These are phyloP conservation scores for Calameuta filiformis DNA, from an alignment of 2,888 invertebrate species.

Conservation along the genomic window DNA sequence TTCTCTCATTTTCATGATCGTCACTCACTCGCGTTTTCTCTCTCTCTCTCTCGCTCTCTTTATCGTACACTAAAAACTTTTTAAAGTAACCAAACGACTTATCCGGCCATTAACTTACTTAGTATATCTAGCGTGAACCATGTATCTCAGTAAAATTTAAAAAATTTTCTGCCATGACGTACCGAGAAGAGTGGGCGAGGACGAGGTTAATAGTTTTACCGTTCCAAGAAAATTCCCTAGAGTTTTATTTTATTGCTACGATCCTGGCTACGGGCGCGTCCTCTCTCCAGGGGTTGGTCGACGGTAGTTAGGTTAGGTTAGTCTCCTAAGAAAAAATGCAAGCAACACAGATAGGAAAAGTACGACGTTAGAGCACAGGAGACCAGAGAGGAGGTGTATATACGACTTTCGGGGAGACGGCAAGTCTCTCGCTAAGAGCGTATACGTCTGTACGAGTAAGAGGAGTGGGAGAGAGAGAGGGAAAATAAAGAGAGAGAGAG, in stretches of 20 bases:
- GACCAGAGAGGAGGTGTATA: slow-evolving; percentile 16
- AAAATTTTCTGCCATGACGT: neutral
- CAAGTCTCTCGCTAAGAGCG: neutral
- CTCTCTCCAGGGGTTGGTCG: slow-evolving; percentile 9
- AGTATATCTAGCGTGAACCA: neutral
- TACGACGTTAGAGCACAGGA: slow-evolving; percentile 6
- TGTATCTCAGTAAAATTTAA: neutral
- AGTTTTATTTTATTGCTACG: neutral
- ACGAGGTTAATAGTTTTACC: neutral
- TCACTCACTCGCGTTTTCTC: neutral
- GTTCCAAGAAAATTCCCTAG: neutral
- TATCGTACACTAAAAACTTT: neutral
- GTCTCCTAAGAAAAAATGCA: slow-evolving; percentile 25
- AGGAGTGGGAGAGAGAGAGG: slow-evolving; percentile 12
- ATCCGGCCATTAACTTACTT: neutral
- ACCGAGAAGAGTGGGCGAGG: neutral
- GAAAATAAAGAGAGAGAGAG: slow-evolving; percentile 7
- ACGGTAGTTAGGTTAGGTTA: slow-evolving; percentile 20
- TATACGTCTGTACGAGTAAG: slow-evolving; percentile 17
- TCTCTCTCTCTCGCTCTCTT: neutral
- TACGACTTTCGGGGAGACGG: neutral
- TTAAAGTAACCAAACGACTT: neutral
- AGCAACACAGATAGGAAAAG: slow-evolving; percentile 11
- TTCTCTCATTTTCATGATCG: slow-evolving; percentile 10
- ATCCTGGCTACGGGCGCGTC: neutral